Conservation (phyloP, 2,113 vertebrate species). For the Sporophila hypoxantha region DNA sequence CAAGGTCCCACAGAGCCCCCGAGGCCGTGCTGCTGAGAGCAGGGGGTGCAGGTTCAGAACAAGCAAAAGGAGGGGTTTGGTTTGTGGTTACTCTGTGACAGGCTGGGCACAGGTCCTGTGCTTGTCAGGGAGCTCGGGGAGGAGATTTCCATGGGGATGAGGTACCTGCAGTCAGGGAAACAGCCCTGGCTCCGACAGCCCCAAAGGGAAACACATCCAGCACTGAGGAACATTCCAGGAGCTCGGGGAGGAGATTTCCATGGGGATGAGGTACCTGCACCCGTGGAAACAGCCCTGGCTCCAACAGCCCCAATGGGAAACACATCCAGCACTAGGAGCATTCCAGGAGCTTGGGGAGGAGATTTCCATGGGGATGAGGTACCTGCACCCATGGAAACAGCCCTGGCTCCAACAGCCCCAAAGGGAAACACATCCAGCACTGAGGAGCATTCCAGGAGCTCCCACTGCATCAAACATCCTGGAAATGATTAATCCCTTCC, state of each 20-base stretch:
- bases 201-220: background rate
- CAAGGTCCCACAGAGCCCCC: background rate
- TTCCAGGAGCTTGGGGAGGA: no score
- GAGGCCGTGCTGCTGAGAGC: background rate
- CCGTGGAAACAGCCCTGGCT: no score
- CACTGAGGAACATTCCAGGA: background rate
- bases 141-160: rapidly evolving
- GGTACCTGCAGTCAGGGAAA: background rate
- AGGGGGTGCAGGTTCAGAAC: background rate
- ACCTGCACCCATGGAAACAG: rapidly evolving
- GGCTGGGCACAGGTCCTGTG: background rate
- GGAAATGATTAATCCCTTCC: slow-evolving; percentile 39
- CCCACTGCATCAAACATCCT: background rate
- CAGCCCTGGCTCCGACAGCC: rapidly evolving
- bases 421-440: background rate
- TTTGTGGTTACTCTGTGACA: background rate
- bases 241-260: no score
- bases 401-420: rapidly evolving
- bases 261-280: no score
- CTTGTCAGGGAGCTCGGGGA: background rate
- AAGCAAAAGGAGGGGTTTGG: rapidly evolving
- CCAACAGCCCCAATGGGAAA: no score
- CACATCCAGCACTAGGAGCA: no score
- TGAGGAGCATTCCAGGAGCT: slow-evolving; percentile 7
- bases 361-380: rapidly evolving